Evolutionary conservation across 2,888 invertebrate genomes (phyloP), one percentile per base, ranked within the genome.

Genomic region (Vesta saturnalis): DNA sequence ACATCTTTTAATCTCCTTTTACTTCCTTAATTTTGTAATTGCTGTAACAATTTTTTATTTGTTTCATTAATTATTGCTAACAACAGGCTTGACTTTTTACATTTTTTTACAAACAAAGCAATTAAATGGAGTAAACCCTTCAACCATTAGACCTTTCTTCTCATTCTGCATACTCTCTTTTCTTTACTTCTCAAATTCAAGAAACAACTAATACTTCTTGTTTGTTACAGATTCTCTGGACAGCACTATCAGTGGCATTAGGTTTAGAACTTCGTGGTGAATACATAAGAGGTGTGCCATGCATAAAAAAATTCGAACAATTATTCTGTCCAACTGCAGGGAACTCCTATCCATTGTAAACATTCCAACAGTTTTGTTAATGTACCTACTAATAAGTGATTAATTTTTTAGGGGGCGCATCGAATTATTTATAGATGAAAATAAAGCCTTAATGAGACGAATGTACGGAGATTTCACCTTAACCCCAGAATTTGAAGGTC

Each of bases 401-500:
- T n/a, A n/a, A n/a, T n/a, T 64, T 87, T 88, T 59, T 86, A 96
- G 96, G 85, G 94, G 95, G 74, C 91, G 92, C 82, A 96, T 96
- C 83, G 95, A 96, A 83, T 87, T 89, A 72, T 96, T 96, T 85
- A 96, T 96, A 79, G 96, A 96, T 80, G 95, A 96, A 83, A 96
- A 96, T 83, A 96, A 96, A 84, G 96, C 96, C 63, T 83, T 96
- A 74, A 95, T 96, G 89, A 92, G 94, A 80, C 88, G 96, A 69
- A 96, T 96, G 96, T 96, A 95, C 81, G 96, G 96, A 0, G 94
- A 95, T 76, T 96, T 96, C 80, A 89, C 90, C 73, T 89, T 90
- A 87, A 87, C 35, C 77, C 86, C 14, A 85, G 85, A 67, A 80
- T 77, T 72, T 35, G 86, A 58, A 80, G 82, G 73, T 30, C 73